These are phyloP conservation scores for Eucidaris tribuloides DNA, from an alignment of 35 echinoderm and acorn worm species.

Conservation along the genomic window DNA sequence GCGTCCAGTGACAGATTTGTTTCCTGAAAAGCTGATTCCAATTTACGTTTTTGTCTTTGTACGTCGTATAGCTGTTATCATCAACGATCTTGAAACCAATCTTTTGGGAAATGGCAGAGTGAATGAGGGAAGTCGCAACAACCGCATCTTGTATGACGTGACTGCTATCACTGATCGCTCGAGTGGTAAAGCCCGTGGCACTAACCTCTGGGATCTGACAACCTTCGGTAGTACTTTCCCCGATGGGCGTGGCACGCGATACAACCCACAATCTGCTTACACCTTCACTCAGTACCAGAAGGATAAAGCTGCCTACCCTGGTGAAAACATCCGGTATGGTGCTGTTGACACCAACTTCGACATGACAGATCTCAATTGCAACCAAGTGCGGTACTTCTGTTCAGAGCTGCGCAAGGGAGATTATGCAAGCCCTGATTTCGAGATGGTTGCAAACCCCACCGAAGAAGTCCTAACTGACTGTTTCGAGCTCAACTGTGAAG, in stretches of 20 bases:
- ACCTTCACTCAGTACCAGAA: conserved; percentile 48
- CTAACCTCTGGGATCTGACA: conserved; percentile 79
- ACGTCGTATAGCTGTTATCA: conserved; percentile 15
- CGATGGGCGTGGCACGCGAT: conserved; percentile 41
- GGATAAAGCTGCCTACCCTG: conserved; percentile 53
- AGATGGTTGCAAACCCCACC: conserved; percentile 49
- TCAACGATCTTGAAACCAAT: conserved; percentile 2
- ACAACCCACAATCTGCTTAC: conserved; percentile 26
- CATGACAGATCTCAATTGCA: conserved; percentile 71
- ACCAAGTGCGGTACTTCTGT: conserved; percentile 77
- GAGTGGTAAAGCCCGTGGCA: conserved; percentile 61
- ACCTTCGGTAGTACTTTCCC: conserved; percentile 48
- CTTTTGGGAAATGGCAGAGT: conserved; percentile 10
- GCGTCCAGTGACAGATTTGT: background rate
- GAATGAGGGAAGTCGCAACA: conserved; percentile 52
- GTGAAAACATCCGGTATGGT: conserved; percentile 54
- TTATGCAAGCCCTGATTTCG: conserved; percentile 59
- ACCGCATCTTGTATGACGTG: conserved; percentile 60
- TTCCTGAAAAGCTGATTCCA: background rate
- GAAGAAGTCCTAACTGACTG: conserved; percentile 39
- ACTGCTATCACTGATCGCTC: conserved; percentile 48
- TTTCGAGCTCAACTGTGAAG: conserved; percentile 58
- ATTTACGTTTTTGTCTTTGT: background rate
- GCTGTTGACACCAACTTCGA: conserved; percentile 68
- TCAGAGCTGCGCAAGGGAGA: conserved; percentile 64